phyloP scores from a whole-genome alignment of 2,797 vertebrate species.

The Cyprinella venusta region DNA sequence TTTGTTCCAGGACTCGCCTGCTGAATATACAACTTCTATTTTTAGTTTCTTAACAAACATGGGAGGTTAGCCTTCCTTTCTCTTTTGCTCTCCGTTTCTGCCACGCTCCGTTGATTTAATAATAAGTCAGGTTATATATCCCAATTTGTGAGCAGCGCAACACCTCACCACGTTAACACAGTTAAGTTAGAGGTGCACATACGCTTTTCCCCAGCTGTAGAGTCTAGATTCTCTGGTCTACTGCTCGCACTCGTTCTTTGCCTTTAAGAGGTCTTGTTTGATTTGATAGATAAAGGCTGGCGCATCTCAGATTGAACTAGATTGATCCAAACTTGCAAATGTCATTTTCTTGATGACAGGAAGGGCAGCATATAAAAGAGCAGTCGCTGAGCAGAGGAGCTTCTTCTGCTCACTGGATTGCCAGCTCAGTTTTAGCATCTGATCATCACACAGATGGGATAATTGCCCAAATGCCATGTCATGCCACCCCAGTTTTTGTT shows the following conservation, averaged over 20 bases:
- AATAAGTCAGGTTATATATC: constrained; percentile 4
- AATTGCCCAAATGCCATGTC: constrained; percentile 14
- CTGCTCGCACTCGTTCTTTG: not conserved
- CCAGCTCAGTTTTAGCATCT: constrained; percentile 32
- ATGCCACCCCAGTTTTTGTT: constrained; percentile 12
- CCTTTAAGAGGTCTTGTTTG: not conserved
- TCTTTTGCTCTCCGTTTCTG: constrained; percentile 19
- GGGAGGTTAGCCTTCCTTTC: constrained; percentile 48
- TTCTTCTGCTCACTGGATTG: not conserved
- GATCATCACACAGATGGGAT: constrained; percentile 20
- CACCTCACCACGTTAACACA: not conserved
- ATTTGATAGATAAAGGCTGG: not conserved
- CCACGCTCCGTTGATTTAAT: constrained; percentile 50
- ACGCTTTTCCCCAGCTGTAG: not conserved
- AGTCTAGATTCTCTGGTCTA: constrained; percentile 2
- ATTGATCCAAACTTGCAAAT: not conserved
- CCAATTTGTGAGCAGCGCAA: constrained; percentile 28
- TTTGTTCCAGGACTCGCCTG: constrained; percentile 46
- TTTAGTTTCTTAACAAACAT: constrained; percentile 70
- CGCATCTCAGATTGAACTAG: not conserved
- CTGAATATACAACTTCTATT: constrained; percentile 65
- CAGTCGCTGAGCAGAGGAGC: not conserved
- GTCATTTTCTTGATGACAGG: constrained; percentile 10
- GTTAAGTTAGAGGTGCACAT: not conserved
- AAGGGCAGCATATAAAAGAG: not conserved